Evolutionary conservation across 2,888 invertebrate species (phyloP), one percentile per base, ranked within the genome.

Genomic region (Nomada fucata): DNA sequence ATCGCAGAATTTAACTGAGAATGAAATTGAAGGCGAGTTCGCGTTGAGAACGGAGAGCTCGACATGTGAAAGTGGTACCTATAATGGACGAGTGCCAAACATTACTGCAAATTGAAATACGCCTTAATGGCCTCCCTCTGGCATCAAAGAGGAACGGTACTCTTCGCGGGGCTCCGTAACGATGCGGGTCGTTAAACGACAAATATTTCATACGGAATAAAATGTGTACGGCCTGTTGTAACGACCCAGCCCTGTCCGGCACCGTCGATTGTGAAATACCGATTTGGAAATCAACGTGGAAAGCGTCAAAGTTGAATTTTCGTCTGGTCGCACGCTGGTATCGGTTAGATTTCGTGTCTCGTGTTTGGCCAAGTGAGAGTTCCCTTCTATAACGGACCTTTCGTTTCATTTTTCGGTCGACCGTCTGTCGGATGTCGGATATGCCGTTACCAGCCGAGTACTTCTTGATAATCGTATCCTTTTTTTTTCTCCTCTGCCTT

Each of bases 341-440:
- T 72, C 67, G 69, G 65, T 2, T 59, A 78, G 76, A 85, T 85
- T 85, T 80, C 71, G 60, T 47, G 74, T 52, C 73, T 50, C 76
- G 53, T 78, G 76, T 78, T 80, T 71, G 36, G 36, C 36, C 73
- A 61, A 77, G 71, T 52, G 75, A 75, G 74, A 82, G 78, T 76
- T 71, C 68, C 79, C 78, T 76, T 86, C 76, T 83, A 78, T 86
- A 86, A 86, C 83, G 80, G 85, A 57, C 73, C 80, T 67, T 67
- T n/a, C 63, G 23, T 57, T 70, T 76, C 76, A 57, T 68, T 85
- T 85, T 86, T 72, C 61, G 77, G 29, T 42, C 65, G 60, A 59
- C 20, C 76, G 59, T 69, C 65, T n/a, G 75, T 71, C 78, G 74
- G 85, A 79, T n/a, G 75, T 71, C 78, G 74, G 85, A 79, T 36